These are phyloP conservation scores for Myodes glareolus DNA, from an alignment of 2,113 vertebrate genomes.

Conservation along the genomic window DNA sequence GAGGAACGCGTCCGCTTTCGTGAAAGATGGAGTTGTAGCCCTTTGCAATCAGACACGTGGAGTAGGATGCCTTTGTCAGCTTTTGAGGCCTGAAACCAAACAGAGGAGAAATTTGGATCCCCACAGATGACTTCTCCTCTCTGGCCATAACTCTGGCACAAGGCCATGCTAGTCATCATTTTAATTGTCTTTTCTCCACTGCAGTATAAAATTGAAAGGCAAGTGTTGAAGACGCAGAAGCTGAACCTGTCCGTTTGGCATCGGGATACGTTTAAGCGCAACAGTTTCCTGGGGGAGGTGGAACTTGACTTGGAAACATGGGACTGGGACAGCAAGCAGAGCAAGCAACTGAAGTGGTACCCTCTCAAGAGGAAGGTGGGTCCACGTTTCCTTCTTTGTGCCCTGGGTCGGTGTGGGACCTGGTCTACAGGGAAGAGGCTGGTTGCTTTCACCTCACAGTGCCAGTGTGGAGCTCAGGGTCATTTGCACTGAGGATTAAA, in stretches of 20 bases:
- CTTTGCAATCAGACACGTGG: conserved; percentile 64
- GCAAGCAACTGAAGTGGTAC: conserved; percentile 91
- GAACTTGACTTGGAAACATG: conserved; percentile 92
- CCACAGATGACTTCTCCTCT: conserved; percentile 58
- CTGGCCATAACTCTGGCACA: conserved; percentile 34
- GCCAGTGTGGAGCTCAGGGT: neutral
- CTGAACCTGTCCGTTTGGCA: conserved; percentile 97
- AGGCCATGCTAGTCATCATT: conserved; percentile 25
- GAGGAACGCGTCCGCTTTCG: conserved; percentile 54
- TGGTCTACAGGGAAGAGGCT: neutral
- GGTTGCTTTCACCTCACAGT: neutral
- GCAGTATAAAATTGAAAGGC: conserved; percentile 92
- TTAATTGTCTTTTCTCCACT: conserved; percentile 66
- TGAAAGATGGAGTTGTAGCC: conserved; percentile 64
- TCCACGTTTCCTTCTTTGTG: neutral
- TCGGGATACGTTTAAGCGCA: conserved; percentile 93
- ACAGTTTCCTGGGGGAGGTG: conserved; percentile 95
- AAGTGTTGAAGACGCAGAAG: conserved; percentile 87
- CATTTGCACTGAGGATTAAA: neutral
- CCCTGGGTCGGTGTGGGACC: neutral
- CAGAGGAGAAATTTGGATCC: conserved; percentile 51
- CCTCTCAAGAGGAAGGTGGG: conserved; percentile 91
- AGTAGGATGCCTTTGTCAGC: conserved; percentile 57
- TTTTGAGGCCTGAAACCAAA: conserved; percentile 59
- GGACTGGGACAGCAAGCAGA: conserved; percentile 92